Evolutionary conservation across 53 echinoderm and acorn worm genomes (phyloP).

Genomic region (Mesocentrotus franciscanus): DNA sequence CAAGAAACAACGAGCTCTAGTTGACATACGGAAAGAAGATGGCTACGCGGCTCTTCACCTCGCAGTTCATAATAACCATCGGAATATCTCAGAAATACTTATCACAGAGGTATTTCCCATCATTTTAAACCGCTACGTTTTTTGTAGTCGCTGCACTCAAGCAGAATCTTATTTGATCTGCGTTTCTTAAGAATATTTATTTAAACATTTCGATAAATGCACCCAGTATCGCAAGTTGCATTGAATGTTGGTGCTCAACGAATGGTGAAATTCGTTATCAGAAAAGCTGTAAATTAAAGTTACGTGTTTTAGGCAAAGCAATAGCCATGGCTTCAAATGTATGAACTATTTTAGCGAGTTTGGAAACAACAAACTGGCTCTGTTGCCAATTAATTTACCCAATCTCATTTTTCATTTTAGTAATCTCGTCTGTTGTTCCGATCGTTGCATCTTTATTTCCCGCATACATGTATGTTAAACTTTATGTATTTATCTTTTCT

Average conservation of each 20-base stretch:
- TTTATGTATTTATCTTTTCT: not conserved
- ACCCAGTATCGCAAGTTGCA: not conserved
- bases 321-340: no score
- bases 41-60: slow-evolving; percentile 58
- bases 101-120: slow-evolving; percentile 27
- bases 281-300: not conserved
- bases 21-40: slow-evolving; percentile 61
- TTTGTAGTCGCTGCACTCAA: not conserved
- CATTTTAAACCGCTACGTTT: not conserved
- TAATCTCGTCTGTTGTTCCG: no score
- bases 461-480: not conserved
- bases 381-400: no score
- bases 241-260: no score
- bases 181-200: no score
- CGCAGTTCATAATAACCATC: slow-evolving; percentile 31
- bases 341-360: no score
- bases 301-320: not conserved
- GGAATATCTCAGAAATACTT: slow-evolving; percentile 46
- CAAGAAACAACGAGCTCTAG: slow-evolving; percentile 49
- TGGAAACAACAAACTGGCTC: no score
- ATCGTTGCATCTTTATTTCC: no score
- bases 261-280: no score
- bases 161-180: not conserved
- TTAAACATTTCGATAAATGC: not conserved
- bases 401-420: no score